These are phyloP conservation scores for Noctua fimbriata DNA, from an alignment of 2,888 invertebrate genomes.

Conservation along the genomic window DNA sequence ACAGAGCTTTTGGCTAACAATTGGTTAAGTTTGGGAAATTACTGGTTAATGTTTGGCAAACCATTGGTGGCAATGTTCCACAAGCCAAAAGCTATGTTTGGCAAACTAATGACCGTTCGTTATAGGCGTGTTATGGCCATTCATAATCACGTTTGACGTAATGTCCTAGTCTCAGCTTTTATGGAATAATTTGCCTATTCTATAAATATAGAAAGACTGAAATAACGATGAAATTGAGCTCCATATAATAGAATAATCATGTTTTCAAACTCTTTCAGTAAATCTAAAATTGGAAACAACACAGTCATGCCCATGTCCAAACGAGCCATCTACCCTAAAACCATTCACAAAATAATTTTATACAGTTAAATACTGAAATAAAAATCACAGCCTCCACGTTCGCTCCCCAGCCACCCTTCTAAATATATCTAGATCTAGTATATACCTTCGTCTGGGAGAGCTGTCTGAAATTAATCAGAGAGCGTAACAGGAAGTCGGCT, in stretches of 20 bases:
- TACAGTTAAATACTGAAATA: conserved; percentile 19
- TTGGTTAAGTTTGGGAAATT: not conserved
- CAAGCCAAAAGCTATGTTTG: conserved; percentile 15
- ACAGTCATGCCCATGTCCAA: not conserved
- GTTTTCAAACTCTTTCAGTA: not conserved
- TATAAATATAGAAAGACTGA: not conserved
- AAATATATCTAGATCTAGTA: conserved; percentile 51
- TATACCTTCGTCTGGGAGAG: conserved; percentile 59
- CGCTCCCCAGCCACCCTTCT: conserved; percentile 14
- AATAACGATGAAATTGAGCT: not conserved
- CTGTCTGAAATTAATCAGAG: conserved; percentile 67
- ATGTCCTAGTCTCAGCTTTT: conserved; percentile 11
- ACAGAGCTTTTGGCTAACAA: not conserved
- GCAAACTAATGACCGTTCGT: not conserved
- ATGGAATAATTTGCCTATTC: not conserved
- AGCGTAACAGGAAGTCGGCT: conserved; percentile 65
- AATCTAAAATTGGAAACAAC: not conserved
- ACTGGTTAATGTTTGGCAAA: not conserved
- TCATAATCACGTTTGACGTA: conserved; percentile 34
- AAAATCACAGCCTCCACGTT: conserved; percentile 30
- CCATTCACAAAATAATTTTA: conserved; percentile 21
- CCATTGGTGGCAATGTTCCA: conserved; percentile 3
- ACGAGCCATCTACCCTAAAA: conserved; percentile 3
- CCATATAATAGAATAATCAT: not conserved
- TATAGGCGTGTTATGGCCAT: not conserved